Evolutionary conservation across 2,888 invertebrate species (phyloP), one percentile per base, ranked within the genome.

Genomic region (Tiphia femorata): DNA sequence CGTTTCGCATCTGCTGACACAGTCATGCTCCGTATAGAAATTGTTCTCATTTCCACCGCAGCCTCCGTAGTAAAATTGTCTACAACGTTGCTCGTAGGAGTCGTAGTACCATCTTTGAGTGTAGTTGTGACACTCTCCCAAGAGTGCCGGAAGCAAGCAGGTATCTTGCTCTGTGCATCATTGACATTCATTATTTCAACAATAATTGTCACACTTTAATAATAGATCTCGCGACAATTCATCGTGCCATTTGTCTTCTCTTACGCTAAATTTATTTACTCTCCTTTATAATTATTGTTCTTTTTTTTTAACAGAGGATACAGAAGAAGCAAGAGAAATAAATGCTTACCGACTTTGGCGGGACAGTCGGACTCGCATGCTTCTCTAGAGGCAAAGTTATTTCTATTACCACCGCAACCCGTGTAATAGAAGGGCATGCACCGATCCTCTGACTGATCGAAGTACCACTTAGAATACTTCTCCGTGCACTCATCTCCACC

Each of bases 351-450:
- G 77, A 91, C 88, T 80, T 88, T 88, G 62, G 89, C 88, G 25
- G 95, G 95, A 83, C 96, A 96, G 79, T 89, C 87, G 57, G 87
- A 84, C 77, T 91, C 89, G 82, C 96, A 96, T 77, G 88, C 87
- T 70, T 89, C 89, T 83, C 88, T 87, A 77, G 89, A 89, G 64
- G 86, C 86, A 86, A 94, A 97, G 84, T 90, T 92, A 86, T 97
- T 97, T 76, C 86, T 89, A 85, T 97, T 97, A 71, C 95, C 96
- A 66, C 90, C 92, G 85, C 96, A 97, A 69, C 97, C 97, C 67
- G 92, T 90, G 86, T 92, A 97, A 88, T 95, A 94, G 88, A 97
- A 97, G 47, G 95, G 95, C 86, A 93, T 87, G 87, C 97, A 98
- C 69, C 92, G 88, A 85, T 93, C 92, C 84, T 94, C 92, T 41